Evolutionary conservation across 2,113 vertebrate genomes (phyloP).

Genomic region (Megaleporinus macrocephalus): DNA sequence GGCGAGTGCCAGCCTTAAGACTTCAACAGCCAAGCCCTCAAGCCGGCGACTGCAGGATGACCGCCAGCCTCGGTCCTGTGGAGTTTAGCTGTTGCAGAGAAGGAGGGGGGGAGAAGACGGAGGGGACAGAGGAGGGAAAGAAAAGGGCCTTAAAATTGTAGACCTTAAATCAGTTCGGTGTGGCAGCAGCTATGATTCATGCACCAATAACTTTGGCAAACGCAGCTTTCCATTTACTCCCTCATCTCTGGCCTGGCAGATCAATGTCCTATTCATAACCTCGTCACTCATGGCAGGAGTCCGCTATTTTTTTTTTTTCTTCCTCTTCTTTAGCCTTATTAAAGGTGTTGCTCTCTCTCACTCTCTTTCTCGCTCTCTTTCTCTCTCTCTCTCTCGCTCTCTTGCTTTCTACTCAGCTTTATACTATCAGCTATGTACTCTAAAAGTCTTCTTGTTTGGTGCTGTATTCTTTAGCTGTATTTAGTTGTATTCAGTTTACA

Average conservation of each 20-base stretch:
- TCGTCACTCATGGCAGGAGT: constrained; percentile 7
- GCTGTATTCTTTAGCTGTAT: too few relatives aligned
- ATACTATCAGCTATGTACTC: too few relatives aligned
- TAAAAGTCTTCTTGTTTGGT: too few relatives aligned
- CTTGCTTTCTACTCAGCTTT: too few relatives aligned
- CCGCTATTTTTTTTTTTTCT: constrained; percentile 1
- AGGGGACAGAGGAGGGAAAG: constrained; percentile 1
- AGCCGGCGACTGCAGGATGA: background rate
- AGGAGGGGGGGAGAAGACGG: background rate
- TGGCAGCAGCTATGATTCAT: constrained; percentile 34
- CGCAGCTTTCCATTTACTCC: constrained; percentile 30
- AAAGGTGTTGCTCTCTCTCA: constrained; percentile 26
- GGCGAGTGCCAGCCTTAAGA: background rate
- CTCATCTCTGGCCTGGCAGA: constrained; percentile 32
- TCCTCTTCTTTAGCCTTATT: constrained; percentile 2
- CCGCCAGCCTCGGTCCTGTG: background rate
- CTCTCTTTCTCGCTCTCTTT: background rate
- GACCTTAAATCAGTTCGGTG: constrained; percentile 46
- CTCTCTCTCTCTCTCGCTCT: background rate
- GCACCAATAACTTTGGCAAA: constrained; percentile 31
- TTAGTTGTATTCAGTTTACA: too few relatives aligned
- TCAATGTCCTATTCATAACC: constrained; percentile 49
- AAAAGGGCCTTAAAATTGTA: constrained; percentile 29
- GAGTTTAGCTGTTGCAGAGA: constrained; percentile 10
- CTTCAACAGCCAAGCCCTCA: background rate